A percentile compares a stretch with the other conserved stretches of the same genome.
Evolutionary conservation across 2,797 vertebrate species (phyloP).

Genomic region (Xiphorhynchus erythropygius): DNA sequence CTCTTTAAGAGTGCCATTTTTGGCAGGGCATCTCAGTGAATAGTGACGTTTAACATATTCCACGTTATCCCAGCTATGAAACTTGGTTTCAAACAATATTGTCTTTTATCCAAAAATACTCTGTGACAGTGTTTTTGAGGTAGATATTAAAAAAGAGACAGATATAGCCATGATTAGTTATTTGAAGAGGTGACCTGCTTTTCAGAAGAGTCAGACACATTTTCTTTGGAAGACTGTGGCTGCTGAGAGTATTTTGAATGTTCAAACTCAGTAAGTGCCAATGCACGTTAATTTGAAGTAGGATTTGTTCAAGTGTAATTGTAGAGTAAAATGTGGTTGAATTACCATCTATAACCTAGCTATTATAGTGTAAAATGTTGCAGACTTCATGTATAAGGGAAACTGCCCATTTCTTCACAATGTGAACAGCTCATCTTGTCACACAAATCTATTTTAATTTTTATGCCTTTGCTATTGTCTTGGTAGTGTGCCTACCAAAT

Average conservation of each 20-base stretch:
- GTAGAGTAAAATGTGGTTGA: not conserved
- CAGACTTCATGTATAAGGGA: not conserved
- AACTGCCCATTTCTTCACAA: not conserved
- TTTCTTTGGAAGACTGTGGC: not conserved
- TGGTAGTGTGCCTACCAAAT: not conserved
- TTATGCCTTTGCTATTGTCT: not conserved
- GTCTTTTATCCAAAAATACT: not conserved
- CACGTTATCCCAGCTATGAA: not conserved
- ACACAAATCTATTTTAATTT: not conserved
- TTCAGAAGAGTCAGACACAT: not conserved
- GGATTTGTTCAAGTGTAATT: not conserved
- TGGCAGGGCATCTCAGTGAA: not conserved
- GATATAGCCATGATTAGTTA: not conserved
- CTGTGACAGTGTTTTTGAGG: not conserved
- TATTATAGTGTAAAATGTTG: not conserved
- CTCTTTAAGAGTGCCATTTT: not conserved
- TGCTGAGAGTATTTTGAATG: not conserved
- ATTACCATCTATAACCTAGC: not conserved
- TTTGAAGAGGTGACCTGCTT: not conserved
- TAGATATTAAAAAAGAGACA: not conserved
- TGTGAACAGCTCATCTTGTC: not conserved
- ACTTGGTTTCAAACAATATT: not conserved
- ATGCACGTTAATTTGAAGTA: not conserved
- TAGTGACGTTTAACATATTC: not conserved
- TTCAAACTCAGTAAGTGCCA: not conserved